Conservation (phyloP, 92 coral and sea anemone species). For the Palythoa caribaeorum region DNA sequence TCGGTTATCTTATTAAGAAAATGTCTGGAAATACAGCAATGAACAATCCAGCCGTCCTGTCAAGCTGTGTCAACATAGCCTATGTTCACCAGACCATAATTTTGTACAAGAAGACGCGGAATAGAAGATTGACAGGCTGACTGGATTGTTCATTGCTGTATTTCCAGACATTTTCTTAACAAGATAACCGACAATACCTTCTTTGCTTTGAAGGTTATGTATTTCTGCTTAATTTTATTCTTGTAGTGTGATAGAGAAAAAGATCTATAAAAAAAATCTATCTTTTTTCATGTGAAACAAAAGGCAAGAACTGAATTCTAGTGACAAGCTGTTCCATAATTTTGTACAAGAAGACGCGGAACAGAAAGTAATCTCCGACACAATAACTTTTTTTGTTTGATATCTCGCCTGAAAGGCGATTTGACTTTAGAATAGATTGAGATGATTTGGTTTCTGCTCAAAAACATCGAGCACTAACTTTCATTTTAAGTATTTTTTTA, state of each 20-base stretch:
- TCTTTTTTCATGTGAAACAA: too few species aligned
- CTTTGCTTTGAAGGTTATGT: not conserved
- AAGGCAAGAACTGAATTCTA: not conserved
- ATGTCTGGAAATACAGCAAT: slow-evolving; percentile 9
- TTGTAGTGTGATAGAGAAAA: not conserved
- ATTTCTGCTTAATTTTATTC: not conserved
- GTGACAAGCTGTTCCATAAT: not conserved
- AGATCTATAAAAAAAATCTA: not conserved
- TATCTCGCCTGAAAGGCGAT: too few species aligned
- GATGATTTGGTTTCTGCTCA: too few species aligned
- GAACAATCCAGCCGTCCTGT: not conserved
- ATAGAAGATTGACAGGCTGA: not conserved
- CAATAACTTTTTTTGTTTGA: too few species aligned
- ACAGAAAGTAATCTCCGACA: too few species aligned
- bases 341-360: too few species aligned
- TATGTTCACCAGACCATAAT: not conserved
- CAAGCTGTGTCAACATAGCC: slow-evolving; percentile 22
- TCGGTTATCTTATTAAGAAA: not conserved
- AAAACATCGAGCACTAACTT: too few species aligned
- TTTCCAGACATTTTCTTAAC: not conserved
- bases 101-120: too few species aligned
- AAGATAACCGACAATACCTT: not conserved
- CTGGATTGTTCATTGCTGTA: not conserved
- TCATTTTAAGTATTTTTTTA: not conserved
- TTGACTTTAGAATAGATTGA: too few species aligned